Evolutionary conservation across 2,797 vertebrate genomes (phyloP).

Genomic region (Periparus ater): DNA sequence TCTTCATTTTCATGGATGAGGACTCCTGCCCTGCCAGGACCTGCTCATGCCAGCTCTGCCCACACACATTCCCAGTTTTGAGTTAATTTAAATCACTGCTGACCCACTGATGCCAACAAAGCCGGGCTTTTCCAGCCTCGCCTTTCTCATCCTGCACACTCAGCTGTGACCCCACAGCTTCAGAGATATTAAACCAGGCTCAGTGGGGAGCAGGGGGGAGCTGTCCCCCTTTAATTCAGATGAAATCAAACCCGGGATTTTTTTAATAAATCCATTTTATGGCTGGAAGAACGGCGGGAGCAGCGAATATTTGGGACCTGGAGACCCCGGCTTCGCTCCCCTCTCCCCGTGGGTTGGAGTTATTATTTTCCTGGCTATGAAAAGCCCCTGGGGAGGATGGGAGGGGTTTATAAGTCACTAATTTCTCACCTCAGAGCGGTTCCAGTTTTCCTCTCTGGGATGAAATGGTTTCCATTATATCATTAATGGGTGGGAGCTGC

Average conservation of each 20-base stretch:
- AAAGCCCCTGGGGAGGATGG: conserved; percentile 3
- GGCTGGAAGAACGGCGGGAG: conserved; percentile 6
- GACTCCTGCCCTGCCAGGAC: not conserved
- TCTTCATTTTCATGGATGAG: not conserved
- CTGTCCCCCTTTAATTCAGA: not conserved
- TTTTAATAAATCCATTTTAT: not conserved
- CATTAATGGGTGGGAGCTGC: fast-evolving
- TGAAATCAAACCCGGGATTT: conserved; percentile 18
- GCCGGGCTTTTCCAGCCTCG: fast-evolving
- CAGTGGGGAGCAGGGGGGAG: conserved; percentile 20
- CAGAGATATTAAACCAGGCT: conserved; percentile 18
- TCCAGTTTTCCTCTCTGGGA: not conserved
- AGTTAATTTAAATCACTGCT: not conserved
- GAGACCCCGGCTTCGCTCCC: not conserved
- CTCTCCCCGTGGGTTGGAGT: not conserved
- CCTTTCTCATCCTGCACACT: not conserved
- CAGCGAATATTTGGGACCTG: conserved; percentile 1
- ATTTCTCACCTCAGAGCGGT: not conserved
- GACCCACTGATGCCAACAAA: not conserved
- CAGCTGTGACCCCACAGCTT: not conserved
- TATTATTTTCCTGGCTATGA: conserved; percentile 20
- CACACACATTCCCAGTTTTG: not conserved
- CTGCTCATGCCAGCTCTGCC: not conserved
- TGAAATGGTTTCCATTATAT: not conserved
- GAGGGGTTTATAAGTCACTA: not conserved